Conservation (phyloP, 2,888 invertebrate species). For the Camptogramma bilineatum region DNA sequence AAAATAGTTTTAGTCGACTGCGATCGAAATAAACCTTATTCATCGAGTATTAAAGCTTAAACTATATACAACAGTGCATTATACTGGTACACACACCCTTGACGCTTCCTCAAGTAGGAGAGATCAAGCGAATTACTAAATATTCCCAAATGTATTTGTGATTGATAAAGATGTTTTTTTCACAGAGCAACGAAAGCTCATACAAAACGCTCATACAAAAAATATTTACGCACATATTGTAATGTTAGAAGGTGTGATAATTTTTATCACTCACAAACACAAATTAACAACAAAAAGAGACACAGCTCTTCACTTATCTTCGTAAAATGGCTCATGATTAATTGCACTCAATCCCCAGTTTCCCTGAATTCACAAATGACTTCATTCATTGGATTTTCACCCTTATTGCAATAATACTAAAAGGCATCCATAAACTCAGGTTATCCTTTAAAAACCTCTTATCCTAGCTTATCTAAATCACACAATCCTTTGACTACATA, state of each 20-base stretch:
- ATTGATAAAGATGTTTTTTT: neutral
- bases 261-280: constrained; percentile 19
- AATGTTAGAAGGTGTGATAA: neutral
- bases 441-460: constrained; percentile 7
- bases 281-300: constrained; percentile 15
- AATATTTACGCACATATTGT: neutral
- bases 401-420: neutral
- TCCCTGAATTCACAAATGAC: constrained; percentile 13
- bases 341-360: constrained; percentile 29
- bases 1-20: constrained; percentile 81
- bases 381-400: neutral
- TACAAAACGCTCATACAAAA: neutral
- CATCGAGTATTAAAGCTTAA: constrained; percentile 63
- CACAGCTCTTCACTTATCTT: neutral
- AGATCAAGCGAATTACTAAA: constrained; percentile 60
- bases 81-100: constrained; percentile 60
- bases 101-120: constrained; percentile 54
- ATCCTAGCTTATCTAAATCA: constrained; percentile 66
- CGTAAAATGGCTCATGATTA: constrained; percentile 13
- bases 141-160: constrained; percentile 20
- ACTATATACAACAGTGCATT: constrained; percentile 74
- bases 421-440: constrained; percentile 16
- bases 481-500: constrained; percentile 70
- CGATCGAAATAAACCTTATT: constrained; percentile 77
- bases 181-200: too few relatives aligned